Evolutionary conservation across 2,888 invertebrate genomes (phyloP).

Genomic region (Andrena hattorfiana): DNA sequence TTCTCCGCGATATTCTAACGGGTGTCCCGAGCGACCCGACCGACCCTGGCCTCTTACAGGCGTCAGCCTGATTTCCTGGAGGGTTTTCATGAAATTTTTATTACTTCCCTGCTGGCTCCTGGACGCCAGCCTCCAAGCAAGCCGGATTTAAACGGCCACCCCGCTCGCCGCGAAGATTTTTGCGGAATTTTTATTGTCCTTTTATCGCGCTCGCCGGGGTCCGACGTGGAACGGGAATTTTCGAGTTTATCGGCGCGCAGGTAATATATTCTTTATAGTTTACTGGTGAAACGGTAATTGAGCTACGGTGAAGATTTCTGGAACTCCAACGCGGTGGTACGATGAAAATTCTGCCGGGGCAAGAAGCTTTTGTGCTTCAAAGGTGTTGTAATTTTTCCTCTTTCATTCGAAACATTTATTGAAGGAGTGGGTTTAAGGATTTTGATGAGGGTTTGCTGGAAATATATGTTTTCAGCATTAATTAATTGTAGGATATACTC

Average conservation of each 20-base stretch:
- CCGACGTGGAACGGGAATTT: slow-evolving; percentile 20
- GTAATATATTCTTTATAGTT: slow-evolving; percentile 31
- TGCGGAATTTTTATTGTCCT: slow-evolving; percentile 31
- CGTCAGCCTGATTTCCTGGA: slow-evolving; percentile 16
- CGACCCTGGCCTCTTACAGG: background rate
- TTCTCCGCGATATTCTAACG: slow-evolving; percentile 74
- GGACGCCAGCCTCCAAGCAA: background rate
- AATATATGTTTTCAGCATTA: too few species aligned
- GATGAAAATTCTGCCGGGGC: background rate
- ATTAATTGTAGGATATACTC: too few species aligned
- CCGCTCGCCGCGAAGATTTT: slow-evolving; percentile 27
- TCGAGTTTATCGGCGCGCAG: slow-evolving; percentile 22
- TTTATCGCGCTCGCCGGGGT: slow-evolving; percentile 14
- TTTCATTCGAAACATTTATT: background rate
- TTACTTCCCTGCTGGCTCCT: slow-evolving; percentile 7
- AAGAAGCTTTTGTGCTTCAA: background rate
- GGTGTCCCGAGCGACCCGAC: slow-evolving; percentile 52
- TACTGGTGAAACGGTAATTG: slow-evolving; percentile 37
- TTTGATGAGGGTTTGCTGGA: too few species aligned
- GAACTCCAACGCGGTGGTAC: background rate
- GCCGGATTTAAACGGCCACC: slow-evolving; percentile 24
- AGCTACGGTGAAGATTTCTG: slow-evolving; percentile 10
- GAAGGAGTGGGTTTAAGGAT: too few species aligned
- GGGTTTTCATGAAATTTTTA: slow-evolving; percentile 21
- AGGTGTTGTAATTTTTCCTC: background rate